Percentiles rank a stretch among this genome's conserved stretches.
Conservation (phyloP, 2,113 vertebrate genomes). For the Podarcis raffonei region DNA sequence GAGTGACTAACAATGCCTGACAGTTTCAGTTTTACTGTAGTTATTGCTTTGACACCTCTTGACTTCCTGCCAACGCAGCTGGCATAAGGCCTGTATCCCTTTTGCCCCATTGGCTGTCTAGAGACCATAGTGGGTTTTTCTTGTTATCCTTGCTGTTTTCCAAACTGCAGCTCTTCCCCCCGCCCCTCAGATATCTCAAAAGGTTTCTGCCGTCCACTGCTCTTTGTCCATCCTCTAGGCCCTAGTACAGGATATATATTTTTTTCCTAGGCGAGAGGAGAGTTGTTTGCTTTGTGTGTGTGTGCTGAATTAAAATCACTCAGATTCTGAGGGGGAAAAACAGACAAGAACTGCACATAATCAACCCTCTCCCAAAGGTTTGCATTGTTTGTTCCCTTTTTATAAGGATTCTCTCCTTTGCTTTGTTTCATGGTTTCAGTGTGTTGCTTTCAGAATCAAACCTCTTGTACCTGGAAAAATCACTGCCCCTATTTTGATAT, state of each 20-base stretch:
- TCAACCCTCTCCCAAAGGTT: neutral
- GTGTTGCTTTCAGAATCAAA: neutral
- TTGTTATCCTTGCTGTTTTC: neutral
- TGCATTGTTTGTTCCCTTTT: conserved; percentile 9
- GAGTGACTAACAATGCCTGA: conserved; percentile 57
- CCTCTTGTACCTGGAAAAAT: fast-evolving
- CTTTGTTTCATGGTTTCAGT: neutral
- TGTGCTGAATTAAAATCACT: conserved; percentile 28
- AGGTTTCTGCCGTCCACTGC: conserved; percentile 31
- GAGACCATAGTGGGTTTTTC: neutral
- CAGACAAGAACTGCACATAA: conserved; percentile 2
- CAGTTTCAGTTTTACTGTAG: conserved; percentile 54
- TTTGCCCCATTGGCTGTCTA: conserved; percentile 45
- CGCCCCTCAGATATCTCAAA: neutral
- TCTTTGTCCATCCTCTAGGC: fast-evolving
- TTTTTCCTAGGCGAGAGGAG: too few species aligned
- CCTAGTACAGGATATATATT: neutral
- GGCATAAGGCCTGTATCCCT: conserved; percentile 50
- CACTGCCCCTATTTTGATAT: neutral
- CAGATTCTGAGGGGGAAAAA: neutral
- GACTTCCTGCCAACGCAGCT: conserved; percentile 58
- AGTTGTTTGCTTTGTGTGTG: neutral
- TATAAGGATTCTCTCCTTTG: neutral
- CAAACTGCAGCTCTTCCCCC: neutral
- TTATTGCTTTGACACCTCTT: conserved; percentile 63